A percentile compares a stretch with the other conserved stretches of the same genome.
These are phyloP conservation scores for Lepidurus packardi DNA, from an alignment of 1,140 invertebrate species.

Conservation along the genomic window DNA sequence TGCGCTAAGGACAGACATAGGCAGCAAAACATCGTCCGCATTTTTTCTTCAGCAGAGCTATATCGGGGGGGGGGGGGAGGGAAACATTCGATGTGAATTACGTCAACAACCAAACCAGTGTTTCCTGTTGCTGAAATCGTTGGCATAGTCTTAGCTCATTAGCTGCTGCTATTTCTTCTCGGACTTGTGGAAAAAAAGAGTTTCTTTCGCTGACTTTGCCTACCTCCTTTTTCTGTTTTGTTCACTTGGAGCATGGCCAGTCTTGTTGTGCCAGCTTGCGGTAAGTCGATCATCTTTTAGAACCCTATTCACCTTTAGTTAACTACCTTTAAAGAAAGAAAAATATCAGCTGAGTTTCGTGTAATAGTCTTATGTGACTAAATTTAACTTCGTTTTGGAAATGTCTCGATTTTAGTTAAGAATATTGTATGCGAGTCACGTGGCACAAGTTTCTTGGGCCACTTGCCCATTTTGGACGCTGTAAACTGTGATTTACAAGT, in stretches of 20 bases:
- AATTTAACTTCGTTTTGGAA: not conserved
- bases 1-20: not conserved
- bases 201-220: not conserved
- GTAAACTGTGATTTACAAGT: slow-evolving; percentile 19
- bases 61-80: not conserved
- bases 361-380: not conserved
- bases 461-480: not conserved
- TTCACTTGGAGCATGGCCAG: slow-evolving; percentile 7
- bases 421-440: not conserved
- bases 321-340: not conserved
- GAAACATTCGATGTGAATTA: not conserved
- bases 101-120: not conserved
- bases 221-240: not conserved
- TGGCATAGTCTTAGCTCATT: slow-evolving; percentile 9
- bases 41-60: not conserved
- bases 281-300: not conserved
- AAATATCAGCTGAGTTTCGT: not conserved
- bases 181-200: not conserved
- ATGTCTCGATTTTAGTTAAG: not conserved
- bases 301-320: not conserved
- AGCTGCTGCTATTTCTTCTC: not conserved
- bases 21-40: not conserved
- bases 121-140: slow-evolving; percentile 19
- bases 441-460: not conserved
- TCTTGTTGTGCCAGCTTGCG: slow-evolving; percentile 8